Evolutionary conservation across 2,797 vertebrate species (phyloP).

Genomic region (Fundulus diaphanus): DNA sequence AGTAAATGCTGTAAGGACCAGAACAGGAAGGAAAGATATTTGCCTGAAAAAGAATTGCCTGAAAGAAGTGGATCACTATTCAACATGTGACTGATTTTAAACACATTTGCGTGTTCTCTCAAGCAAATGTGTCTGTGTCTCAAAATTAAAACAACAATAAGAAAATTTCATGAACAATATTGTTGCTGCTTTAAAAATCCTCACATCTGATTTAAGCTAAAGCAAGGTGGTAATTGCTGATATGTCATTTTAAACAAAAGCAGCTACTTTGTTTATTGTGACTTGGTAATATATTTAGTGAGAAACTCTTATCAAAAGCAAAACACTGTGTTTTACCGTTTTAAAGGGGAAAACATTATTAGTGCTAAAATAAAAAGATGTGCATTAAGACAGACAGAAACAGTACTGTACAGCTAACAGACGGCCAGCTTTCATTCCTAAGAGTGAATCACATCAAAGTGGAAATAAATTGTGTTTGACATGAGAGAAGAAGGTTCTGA

Average conservation of each 20-base stretch:
- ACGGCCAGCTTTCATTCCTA: conserved; percentile 40
- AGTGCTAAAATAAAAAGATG: not conserved
- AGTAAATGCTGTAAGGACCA: no score
- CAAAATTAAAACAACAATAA: not conserved
- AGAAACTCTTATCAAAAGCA: not conserved
- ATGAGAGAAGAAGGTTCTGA: conserved; percentile 61
- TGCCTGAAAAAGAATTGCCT: no score
- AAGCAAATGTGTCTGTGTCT: not conserved
- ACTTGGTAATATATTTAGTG: not conserved
- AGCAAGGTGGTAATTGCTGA: not conserved
- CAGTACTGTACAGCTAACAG: conserved; percentile 33
- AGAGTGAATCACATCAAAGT: conserved; percentile 56
- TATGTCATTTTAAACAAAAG: not conserved
- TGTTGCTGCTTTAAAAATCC: not conserved
- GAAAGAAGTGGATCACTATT: not conserved
- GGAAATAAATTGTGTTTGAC: conserved; percentile 60
- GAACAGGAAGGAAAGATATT: no score
- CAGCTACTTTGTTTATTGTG: not conserved
- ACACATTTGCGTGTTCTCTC: not conserved
- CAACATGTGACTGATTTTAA: not conserved
- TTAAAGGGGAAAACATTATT: not conserved
- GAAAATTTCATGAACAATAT: not conserved
- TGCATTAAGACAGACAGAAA: not conserved
- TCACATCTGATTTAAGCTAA: not conserved
- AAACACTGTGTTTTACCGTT: not conserved